Evolutionary conservation across 2,797 vertebrate species (phyloP).

Genomic region (Hippocampus kuda): DNA sequence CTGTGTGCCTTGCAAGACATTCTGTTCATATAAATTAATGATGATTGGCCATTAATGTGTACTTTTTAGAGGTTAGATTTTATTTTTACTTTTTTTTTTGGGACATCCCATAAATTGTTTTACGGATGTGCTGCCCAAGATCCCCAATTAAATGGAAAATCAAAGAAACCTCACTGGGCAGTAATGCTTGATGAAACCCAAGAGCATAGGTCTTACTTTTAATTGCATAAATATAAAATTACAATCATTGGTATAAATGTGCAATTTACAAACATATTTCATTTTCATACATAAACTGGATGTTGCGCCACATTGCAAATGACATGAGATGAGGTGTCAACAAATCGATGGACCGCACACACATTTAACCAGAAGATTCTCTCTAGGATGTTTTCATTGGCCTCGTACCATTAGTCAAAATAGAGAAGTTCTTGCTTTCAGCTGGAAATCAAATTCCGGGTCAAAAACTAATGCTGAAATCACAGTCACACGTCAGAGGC

Average conservation of each 20-base stretch:
- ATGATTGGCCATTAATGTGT: neutral
- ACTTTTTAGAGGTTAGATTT: no score
- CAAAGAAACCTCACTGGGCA: conserved; percentile 29
- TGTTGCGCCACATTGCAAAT: conserved; percentile 60
- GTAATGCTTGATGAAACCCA: conserved; percentile 55
- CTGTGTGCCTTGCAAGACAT: neutral
- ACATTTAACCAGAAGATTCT: conserved; percentile 24
- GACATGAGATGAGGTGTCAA: conserved; percentile 47
- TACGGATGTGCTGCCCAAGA: neutral
- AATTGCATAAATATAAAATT: conserved; percentile 77
- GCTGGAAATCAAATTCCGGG: conserved; percentile 24
- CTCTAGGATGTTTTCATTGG: conserved; percentile 6
- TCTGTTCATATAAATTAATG: neutral
- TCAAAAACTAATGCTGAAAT: conserved; percentile 27
- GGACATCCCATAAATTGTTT: neutral
- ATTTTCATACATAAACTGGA: conserved; percentile 69
- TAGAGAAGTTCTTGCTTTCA: conserved; percentile 7
- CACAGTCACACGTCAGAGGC: conserved; percentile 25
- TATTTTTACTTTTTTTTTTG: no score
- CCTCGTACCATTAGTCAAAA: conserved; percentile 12
- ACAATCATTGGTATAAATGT: conserved; percentile 78
- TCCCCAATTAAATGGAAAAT: conserved; percentile 8
- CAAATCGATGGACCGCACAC: conserved; percentile 37
- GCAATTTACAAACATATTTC: conserved; percentile 70
- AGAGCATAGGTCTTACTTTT: conserved; percentile 55